A percentile compares a stretch with the other conserved stretches of the same genome.
phyloP scores from a whole-genome alignment of 2,888 invertebrate species.

The Ectemnius lituratus region DNA sequence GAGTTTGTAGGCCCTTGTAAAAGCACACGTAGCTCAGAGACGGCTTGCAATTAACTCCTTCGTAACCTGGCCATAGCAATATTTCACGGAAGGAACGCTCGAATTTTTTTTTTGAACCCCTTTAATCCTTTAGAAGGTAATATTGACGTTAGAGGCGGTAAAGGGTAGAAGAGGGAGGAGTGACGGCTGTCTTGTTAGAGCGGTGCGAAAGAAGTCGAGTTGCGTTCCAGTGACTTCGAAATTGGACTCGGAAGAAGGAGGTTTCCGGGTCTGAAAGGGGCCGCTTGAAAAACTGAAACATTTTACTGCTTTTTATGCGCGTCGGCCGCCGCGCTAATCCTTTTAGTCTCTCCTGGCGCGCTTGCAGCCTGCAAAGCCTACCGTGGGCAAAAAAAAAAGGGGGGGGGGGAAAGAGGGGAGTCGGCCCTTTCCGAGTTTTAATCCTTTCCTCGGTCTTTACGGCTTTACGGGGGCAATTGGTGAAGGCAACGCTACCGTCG shows the following conservation, averaged over 20 bases:
- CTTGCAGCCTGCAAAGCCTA: background rate
- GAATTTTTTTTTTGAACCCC: slow-evolving; percentile 33
- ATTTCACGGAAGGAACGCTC: slow-evolving; percentile 36
- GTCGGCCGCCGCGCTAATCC: slow-evolving; percentile 25
- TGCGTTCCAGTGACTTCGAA: slow-evolving; percentile 40
- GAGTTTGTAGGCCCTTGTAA: too few species aligned
- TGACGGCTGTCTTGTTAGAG: background rate
- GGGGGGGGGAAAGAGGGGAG: slow-evolving; percentile 10
- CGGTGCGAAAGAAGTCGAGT: background rate
- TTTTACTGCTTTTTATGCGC: slow-evolving; percentile 47
- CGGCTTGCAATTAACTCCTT: slow-evolving; percentile 44
- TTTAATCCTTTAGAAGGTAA: background rate
- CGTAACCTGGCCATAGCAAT: slow-evolving; percentile 31
- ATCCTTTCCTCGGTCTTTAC: slow-evolving; percentile 37
- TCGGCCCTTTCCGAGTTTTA: slow-evolving; percentile 8
- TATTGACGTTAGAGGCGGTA: background rate
- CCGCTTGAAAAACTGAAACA: slow-evolving; percentile 31
- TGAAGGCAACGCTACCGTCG: too few species aligned
- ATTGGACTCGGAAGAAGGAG: slow-evolving; percentile 13
- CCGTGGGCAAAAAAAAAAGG: background rate
- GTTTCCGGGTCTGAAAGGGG: background rate
- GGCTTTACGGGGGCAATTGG: slow-evolving; percentile 39
- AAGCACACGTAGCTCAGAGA: slow-evolving; percentile 8
- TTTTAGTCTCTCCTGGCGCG: slow-evolving; percentile 5
- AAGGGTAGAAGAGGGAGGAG: too few species aligned